These are phyloP conservation scores for Alviniconcha strummeri DNA, from an alignment of 2,888 invertebrate genomes.

Conservation along the genomic window DNA sequence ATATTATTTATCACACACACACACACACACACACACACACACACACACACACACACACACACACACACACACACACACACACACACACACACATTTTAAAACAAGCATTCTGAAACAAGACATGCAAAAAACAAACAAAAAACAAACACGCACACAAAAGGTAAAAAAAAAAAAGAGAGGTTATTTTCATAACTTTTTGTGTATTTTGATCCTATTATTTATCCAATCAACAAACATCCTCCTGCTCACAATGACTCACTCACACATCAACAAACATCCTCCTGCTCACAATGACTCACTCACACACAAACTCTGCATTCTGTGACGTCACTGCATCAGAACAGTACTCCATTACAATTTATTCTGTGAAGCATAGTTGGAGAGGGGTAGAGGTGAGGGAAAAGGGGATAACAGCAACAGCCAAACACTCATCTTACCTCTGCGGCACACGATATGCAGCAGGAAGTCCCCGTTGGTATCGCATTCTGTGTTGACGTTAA, in stretches of 20 bases:
- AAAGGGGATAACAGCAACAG: background rate
- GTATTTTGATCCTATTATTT: too few species aligned
- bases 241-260: background rate
- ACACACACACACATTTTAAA: background rate
- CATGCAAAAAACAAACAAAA: background rate
- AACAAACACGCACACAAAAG: constrained; percentile 3
- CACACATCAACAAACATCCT: background rate
- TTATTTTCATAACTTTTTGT: too few species aligned
- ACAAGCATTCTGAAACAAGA: background rate
- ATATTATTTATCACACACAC: too few species aligned
- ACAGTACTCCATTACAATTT: too few species aligned
- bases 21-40: too few species aligned
- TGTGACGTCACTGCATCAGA: too few species aligned
- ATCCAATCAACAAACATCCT: too few species aligned
- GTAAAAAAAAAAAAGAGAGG: too few species aligned
- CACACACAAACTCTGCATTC: background rate
- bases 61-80: background rate
- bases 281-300: background rate
- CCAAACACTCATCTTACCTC: constrained; percentile 50
- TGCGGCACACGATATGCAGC: constrained; percentile 58
- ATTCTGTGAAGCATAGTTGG: too few species aligned
- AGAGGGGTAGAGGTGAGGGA: too few species aligned
- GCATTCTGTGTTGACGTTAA: constrained; percentile 65
- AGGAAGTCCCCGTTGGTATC: constrained; percentile 64
- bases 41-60: too few species aligned